Conservation (phyloP, 2,888 invertebrate genomes). For the Cephus runcator region DNA sequence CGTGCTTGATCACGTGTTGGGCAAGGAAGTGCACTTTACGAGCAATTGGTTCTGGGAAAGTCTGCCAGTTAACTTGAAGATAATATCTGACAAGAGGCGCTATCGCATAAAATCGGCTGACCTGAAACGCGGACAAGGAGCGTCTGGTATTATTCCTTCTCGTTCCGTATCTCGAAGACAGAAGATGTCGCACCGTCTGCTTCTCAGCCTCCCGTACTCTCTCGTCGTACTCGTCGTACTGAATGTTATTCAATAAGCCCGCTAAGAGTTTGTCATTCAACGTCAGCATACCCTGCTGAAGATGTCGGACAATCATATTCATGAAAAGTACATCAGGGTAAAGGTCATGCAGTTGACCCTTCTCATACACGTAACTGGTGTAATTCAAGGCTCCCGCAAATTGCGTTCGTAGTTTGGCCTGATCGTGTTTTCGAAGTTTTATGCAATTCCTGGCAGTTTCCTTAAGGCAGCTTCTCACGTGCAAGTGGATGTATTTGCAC, state of each 20-base stretch:
- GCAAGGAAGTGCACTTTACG: conserved; percentile 26
- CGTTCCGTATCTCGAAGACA: too few species aligned
- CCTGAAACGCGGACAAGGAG: background rate
- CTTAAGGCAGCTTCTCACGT: conserved; percentile 27
- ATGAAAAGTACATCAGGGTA: conserved; percentile 32
- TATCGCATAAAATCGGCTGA: background rate
- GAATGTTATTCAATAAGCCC: conserved; percentile 33
- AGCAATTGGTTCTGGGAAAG: background rate
- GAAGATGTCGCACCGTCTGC: conserved; percentile 13
- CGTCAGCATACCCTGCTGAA: conserved; percentile 21
- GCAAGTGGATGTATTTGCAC: conserved; percentile 31
- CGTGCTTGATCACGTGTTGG: conserved; percentile 30
- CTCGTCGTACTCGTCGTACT: conserved; percentile 35
- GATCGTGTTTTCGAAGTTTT: conserved; percentile 18
- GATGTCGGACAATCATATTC: conserved; percentile 18
- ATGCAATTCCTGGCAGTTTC: conserved; percentile 28
- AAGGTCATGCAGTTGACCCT: conserved; percentile 11
- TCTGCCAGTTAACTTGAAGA: background rate
- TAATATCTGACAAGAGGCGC: background rate
- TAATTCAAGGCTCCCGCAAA: background rate
- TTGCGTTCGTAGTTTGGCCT: background rate
- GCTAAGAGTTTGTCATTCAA: conserved; percentile 29
- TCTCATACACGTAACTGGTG: conserved; percentile 20
- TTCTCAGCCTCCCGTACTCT: conserved; percentile 34
- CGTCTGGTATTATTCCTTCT: background rate